Evolutionary conservation across 2,113 vertebrate species (phyloP).

Genomic region (Ceyx melanurus): DNA sequence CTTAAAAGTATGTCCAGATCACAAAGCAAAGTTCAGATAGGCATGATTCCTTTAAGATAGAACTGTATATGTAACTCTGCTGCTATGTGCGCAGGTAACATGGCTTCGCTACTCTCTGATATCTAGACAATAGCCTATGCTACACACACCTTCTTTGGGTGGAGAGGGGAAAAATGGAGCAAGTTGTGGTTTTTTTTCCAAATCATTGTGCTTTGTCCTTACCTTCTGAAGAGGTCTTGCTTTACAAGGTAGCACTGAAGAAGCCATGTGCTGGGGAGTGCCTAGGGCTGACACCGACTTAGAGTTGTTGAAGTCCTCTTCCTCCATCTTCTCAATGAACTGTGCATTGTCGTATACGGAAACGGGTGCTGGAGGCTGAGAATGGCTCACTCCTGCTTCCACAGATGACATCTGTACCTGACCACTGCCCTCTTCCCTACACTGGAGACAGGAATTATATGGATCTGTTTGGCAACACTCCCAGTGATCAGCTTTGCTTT

Average conservation of each 20-base stretch:
- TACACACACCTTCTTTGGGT: neutral
- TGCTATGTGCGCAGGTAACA: fast-evolving
- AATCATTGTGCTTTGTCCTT: neutral
- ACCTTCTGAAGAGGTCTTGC: constrained; percentile 90
- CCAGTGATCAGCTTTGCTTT: constrained; percentile 69
- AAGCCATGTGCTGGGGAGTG: constrained; percentile 72
- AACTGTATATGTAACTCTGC: neutral
- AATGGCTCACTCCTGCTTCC: constrained; percentile 42
- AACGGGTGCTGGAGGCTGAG: constrained; percentile 71
- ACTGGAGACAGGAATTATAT: constrained; percentile 83
- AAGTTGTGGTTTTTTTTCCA: neutral
- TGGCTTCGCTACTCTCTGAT: fast-evolving
- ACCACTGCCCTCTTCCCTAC: constrained; percentile 64
- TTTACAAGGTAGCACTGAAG: constrained; percentile 81
- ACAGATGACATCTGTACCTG: neutral
- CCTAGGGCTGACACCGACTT: constrained; percentile 57
- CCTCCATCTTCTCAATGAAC: constrained; percentile 55
- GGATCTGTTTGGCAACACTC: constrained; percentile 84
- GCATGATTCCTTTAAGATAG: neutral
- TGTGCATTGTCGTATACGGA: constrained; percentile 65
- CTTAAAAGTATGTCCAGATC: neutral
- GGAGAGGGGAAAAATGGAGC: neutral
- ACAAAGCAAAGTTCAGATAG: neutral
- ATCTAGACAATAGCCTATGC: neutral
- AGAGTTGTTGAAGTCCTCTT: constrained; percentile 46